Evolutionary conservation across 2,888 invertebrate species (phyloP).

Genomic region (Baccha elongata): DNA sequence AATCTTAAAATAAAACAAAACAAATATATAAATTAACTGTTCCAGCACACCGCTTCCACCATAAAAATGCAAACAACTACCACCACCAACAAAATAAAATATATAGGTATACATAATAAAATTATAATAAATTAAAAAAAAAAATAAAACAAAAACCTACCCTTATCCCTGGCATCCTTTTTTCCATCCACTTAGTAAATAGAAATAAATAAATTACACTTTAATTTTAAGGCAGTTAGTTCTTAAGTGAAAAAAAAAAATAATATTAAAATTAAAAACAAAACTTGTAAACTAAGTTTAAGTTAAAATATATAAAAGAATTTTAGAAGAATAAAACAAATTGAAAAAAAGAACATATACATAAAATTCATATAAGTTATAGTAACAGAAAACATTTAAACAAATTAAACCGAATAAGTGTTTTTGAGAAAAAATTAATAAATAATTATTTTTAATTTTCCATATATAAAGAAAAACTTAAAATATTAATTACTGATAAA

Average conservation of each 20-base stretch:
- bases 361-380: conserved; percentile 70
- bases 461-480: conserved; percentile 34
- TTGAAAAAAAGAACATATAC: conserved; percentile 69
- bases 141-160: conserved; percentile 11
- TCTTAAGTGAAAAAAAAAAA: conserved; percentile 67
- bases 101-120: conserved; percentile 68
- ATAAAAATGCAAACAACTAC: conserved; percentile 63
- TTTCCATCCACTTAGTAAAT: conserved; percentile 63
- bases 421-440: conserved; percentile 52
- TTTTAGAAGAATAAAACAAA: conserved; percentile 66
- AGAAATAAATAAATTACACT: conserved; percentile 68
- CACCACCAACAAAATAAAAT: conserved; percentile 56
- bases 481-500: conserved; percentile 30
- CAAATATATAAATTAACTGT: conserved; percentile 55
- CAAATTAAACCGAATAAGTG: conserved; percentile 74
- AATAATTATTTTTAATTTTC: conserved; percentile 59
- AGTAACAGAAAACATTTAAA: conserved; percentile 46
- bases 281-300: conserved; percentile 70
- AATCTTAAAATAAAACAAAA: conserved; percentile 24
- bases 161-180: conserved; percentile 32
- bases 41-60: conserved; percentile 73
- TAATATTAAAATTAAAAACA: conserved; percentile 66
- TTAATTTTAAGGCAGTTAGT: conserved; percentile 74
- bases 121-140: conserved; percentile 43
- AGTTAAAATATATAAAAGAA: conserved; percentile 65